phyloP scores from a whole-genome alignment of 2,797 vertebrate species.

The Meriones psammophilus region DNA sequence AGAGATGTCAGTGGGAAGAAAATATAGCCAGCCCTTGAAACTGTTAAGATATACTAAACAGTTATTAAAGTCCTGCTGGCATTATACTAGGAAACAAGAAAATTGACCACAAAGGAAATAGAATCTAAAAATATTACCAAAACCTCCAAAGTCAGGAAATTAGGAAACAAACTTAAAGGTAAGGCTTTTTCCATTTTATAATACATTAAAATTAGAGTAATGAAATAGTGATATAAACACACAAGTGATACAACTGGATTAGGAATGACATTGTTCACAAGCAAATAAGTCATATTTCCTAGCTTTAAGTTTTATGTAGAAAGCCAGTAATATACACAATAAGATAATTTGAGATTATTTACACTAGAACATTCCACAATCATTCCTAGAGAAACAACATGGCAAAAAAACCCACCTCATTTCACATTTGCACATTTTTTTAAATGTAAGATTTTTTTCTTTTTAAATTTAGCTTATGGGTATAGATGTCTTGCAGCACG shows the following conservation, averaged over 20 bases:
- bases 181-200: background rate
- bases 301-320: background rate
- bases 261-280: background rate
- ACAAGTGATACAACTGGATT: background rate
- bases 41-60: background rate
- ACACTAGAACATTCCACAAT: background rate
- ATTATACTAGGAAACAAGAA: background rate
- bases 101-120: background rate
- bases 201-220: background rate
- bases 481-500: background rate
- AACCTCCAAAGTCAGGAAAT: background rate
- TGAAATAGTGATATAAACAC: background rate
- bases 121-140: background rate
- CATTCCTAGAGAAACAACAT: background rate
- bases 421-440: background rate
- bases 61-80: background rate
- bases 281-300: background rate
- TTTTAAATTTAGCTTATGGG: background rate
- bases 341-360: background rate
- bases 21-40: background rate
- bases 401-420: background rate
- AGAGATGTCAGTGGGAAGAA: background rate
- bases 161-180: background rate
- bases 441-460: background rate
- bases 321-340: background rate